Evolutionary conservation across 2,797 vertebrate genomes (phyloP).

Genomic region (Propithecus perrieri): DNA sequence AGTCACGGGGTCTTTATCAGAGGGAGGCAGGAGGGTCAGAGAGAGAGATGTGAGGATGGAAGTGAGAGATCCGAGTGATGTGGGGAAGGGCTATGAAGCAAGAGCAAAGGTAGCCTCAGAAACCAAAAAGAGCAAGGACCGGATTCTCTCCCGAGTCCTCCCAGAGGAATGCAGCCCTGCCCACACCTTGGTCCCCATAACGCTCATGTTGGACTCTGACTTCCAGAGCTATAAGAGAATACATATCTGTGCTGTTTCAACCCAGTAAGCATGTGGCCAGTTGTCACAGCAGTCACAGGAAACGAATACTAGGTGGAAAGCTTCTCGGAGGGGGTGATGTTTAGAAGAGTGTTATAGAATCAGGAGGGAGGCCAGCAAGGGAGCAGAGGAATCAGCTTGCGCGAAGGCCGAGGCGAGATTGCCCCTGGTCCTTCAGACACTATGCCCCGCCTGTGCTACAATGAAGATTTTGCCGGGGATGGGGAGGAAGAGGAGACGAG

Average conservation of each 20-base stretch:
- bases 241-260: not conserved
- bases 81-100: not conserved
- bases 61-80: not conserved
- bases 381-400: not conserved
- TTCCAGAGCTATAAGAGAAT: not conserved
- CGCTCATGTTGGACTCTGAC: not conserved
- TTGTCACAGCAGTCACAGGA: not conserved
- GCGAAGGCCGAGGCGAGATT: not conserved
- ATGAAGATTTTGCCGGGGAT: not conserved
- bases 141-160: not conserved
- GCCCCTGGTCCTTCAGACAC: not conserved
- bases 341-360: not conserved
- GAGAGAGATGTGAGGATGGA: not conserved
- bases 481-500: not conserved
- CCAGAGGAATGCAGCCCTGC: not conserved
- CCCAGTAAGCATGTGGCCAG: not conserved
- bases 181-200: not conserved
- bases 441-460: rapidly evolving
- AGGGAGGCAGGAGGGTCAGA: not conserved
- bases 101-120: rapidly evolving
- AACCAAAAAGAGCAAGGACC: no score
- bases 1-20: not conserved
- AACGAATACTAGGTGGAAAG: not conserved
- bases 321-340: not conserved
- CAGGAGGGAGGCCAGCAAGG: not conserved